A percentile compares a stretch with the other conserved stretches of the same genome.
Evolutionary conservation across 2,888 invertebrate genomes (phyloP).

Genomic region (Sesia bembeciformis): DNA sequence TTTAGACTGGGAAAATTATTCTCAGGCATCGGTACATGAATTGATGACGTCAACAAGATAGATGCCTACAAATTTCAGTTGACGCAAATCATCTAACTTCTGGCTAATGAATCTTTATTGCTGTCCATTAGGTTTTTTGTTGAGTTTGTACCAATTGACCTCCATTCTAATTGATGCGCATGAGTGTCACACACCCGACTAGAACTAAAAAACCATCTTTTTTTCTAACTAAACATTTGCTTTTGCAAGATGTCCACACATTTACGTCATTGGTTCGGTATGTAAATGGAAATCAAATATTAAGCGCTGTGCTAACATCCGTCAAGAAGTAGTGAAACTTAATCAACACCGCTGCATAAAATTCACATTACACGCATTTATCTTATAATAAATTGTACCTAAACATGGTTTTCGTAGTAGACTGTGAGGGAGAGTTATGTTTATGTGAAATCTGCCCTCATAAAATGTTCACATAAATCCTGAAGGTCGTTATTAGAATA

Average conservation of each 20-base stretch:
- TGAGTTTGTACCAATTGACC: slow-evolving; percentile 59
- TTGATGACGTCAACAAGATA: slow-evolving; percentile 31
- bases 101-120: slow-evolving; percentile 51
- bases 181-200: slow-evolving; percentile 38
- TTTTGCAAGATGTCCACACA: not conserved
- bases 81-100: slow-evolving; percentile 48
- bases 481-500: too few relatives aligned
- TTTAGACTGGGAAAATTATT: slow-evolving; percentile 12
- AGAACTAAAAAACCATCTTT: not conserved
- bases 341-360: not conserved
- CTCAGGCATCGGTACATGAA: slow-evolving; percentile 15
- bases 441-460: too few relatives aligned
- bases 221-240: not conserved
- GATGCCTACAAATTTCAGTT: slow-evolving; percentile 19
- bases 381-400: not conserved
- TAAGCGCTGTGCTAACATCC: not conserved
- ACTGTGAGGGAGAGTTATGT: too few relatives aligned
- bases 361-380: not conserved
- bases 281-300: not conserved
- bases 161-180: slow-evolving; percentile 31
- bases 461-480: too few relatives aligned
- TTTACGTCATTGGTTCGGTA: not conserved
- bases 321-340: not conserved
- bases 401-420: not conserved
- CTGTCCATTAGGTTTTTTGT: slow-evolving; percentile 53